Percentiles rank a stretch among this genome's conserved stretches.
Evolutionary conservation across 2,797 vertebrate species (phyloP).

Genomic region (Galaxias olidus): DNA sequence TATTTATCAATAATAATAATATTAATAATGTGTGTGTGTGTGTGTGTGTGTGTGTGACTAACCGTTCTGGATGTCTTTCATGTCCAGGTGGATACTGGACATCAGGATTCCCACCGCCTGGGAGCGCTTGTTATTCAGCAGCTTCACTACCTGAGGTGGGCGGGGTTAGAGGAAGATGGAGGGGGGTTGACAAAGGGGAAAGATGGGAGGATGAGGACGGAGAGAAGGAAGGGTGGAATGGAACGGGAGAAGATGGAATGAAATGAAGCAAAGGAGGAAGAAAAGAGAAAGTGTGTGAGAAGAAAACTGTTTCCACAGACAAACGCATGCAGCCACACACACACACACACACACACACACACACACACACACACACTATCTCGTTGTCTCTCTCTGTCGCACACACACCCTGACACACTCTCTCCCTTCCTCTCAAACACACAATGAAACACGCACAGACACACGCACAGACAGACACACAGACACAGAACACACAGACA

Average conservation of each 20-base stretch:
- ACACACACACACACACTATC: neutral
- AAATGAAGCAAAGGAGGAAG: neutral
- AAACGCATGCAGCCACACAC: constrained; percentile 32
- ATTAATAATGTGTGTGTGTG: neutral
- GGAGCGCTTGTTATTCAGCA: constrained; percentile 96
- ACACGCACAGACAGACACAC: neutral
- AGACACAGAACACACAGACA: no score
- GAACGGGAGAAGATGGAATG: constrained; percentile 1
- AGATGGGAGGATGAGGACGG: neutral
- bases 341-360: constrained; percentile 34
- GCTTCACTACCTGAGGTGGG: constrained; percentile 86
- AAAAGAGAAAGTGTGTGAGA: neutral
- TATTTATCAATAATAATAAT: neutral
- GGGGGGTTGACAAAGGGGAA: neutral
- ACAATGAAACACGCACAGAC: neutral
- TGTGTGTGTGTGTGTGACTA: constrained; percentile 54
- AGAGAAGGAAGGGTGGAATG: constrained; percentile 18
- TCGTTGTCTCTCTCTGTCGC: no score
- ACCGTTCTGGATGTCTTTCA: constrained; percentile 98
- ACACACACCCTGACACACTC: neutral
- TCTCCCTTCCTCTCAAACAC: neutral
- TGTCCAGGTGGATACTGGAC: constrained; percentile 98
- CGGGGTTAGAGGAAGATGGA: neutral
- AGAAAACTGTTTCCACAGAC: neutral
- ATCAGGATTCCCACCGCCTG: constrained; percentile 98